Percentiles rank a stretch among this genome's conserved stretches.
Conservation (phyloP, 2,888 invertebrate genomes). For the Dicroscelio sp. region DNA sequence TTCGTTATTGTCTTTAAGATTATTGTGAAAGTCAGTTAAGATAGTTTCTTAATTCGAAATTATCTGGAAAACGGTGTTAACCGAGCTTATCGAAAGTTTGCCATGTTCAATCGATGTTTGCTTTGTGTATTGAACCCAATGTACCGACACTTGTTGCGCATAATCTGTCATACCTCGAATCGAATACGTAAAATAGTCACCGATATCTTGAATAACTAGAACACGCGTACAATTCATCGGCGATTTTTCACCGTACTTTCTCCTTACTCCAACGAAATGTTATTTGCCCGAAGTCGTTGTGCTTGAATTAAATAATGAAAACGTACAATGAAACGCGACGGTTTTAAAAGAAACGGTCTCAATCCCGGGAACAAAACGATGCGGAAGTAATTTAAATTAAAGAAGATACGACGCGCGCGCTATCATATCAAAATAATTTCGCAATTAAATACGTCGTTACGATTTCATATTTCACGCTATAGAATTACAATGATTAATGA, state of each 20-base stretch:
- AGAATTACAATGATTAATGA: no score
- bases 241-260: slow-evolving; percentile 28
- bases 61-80: slow-evolving; percentile 52
- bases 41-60: slow-evolving; percentile 53
- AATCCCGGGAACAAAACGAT: neutral
- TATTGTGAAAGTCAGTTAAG: no score
- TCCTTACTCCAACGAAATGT: slow-evolving; percentile 12
- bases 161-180: slow-evolving; percentile 68
- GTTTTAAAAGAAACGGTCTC: neutral
- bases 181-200: slow-evolving; percentile 64
- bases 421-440: neutral
- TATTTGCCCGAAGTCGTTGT: neutral
- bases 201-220: slow-evolving; percentile 45
- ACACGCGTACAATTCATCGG: neutral
- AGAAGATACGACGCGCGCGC: neutral
- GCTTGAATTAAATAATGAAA: slow-evolving; percentile 6
- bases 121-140: slow-evolving; percentile 67
- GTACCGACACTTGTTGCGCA: slow-evolving; percentile 76
- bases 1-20: no score
- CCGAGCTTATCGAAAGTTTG: slow-evolving; percentile 67
- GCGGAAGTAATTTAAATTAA: slow-evolving; percentile 41
- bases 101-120: slow-evolving; percentile 61
- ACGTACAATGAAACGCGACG: neutral
- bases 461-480: neutral
- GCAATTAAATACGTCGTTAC: neutral